Evolutionary conservation across 2,888 invertebrate species (phyloP).

Genomic region (Pyralis farinalis): DNA sequence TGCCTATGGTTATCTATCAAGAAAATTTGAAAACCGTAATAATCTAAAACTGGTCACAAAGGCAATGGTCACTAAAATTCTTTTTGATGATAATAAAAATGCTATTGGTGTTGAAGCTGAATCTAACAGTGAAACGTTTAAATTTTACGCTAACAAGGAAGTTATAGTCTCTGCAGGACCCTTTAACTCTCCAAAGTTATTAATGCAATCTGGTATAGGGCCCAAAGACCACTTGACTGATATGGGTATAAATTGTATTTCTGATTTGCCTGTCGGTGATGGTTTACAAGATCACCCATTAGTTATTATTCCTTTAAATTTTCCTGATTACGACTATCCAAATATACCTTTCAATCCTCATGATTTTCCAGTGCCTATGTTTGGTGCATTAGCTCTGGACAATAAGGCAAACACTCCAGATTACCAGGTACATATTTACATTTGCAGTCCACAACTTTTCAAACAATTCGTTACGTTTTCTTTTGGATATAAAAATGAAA

Average conservation of each 20-base stretch:
- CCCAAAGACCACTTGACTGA: conserved; percentile 34
- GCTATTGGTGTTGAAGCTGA: conserved; percentile 25
- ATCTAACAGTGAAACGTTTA: conserved; percentile 1
- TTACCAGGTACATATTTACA: background rate
- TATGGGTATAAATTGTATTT: conserved; percentile 28
- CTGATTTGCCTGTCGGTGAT: conserved; percentile 44
- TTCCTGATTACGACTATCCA: no score
- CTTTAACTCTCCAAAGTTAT: conserved; percentile 37
- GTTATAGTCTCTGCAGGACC: conserved; percentile 40
- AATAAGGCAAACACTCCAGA: background rate
- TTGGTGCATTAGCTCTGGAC: conserved; percentile 41
- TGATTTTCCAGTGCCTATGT: conserved; percentile 34
- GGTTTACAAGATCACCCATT: conserved; percentile 39
- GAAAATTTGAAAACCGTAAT: conserved; percentile 43
- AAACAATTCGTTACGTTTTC: background rate
- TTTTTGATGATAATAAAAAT: conserved; percentile 25
- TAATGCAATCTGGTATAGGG: conserved; percentile 48
- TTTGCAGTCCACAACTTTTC: background rate
- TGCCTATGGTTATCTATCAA: conserved; percentile 32
- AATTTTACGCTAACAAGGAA: conserved; percentile 33
- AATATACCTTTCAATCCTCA: conserved; percentile 2
- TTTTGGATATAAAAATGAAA: background rate
- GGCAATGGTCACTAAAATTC: conserved; percentile 24
- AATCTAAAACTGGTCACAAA: conserved; percentile 67
- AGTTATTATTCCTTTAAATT: conserved; percentile 9